Percentiles rank a stretch among this genome's conserved stretches.
phyloP scores from a whole-genome alignment of 2,797 vertebrate genomes.

The Petrocephalus sullivani region DNA sequence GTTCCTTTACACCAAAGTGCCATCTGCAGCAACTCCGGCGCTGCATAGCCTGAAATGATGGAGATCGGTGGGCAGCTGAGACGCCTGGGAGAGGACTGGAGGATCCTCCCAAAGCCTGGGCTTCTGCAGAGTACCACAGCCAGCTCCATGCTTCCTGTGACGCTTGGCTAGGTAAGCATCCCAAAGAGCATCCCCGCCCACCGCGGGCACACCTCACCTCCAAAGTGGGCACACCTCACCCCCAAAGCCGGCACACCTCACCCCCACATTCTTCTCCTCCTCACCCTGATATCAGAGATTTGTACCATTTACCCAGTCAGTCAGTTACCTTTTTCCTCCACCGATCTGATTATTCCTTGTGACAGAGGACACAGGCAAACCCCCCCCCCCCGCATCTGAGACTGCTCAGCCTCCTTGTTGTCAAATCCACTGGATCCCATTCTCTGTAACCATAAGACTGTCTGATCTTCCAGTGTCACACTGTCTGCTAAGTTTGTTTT shows the following conservation, averaged over 20 bases:
- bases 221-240: no score
- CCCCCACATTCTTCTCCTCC: not conserved
- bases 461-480: conserved; percentile 56
- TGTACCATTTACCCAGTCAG: not conserved
- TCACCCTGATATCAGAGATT: not conserved
- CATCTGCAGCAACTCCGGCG: not conserved
- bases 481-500: not conserved
- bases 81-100: not conserved
- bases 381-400: conserved; percentile 54
- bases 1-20: no score
- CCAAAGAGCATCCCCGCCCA: not conserved
- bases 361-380: conserved; percentile 33
- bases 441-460: conserved; percentile 60
- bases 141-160: not conserved
- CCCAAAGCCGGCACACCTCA: not conserved
- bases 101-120: not conserved
- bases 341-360: conserved; percentile 22
- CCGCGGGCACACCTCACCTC: not conserved
- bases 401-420: conserved; percentile 56
- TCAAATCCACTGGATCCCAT: conserved; percentile 58
- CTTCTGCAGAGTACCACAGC: not conserved
- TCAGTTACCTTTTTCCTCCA: not conserved
- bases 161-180: not conserved
- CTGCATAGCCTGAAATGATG: not conserved
- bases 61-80: not conserved